Evolutionary conservation across 2,888 invertebrate species (phyloP), one percentile per base, ranked within the genome.

Genomic region (Agrochola circellaris): DNA sequence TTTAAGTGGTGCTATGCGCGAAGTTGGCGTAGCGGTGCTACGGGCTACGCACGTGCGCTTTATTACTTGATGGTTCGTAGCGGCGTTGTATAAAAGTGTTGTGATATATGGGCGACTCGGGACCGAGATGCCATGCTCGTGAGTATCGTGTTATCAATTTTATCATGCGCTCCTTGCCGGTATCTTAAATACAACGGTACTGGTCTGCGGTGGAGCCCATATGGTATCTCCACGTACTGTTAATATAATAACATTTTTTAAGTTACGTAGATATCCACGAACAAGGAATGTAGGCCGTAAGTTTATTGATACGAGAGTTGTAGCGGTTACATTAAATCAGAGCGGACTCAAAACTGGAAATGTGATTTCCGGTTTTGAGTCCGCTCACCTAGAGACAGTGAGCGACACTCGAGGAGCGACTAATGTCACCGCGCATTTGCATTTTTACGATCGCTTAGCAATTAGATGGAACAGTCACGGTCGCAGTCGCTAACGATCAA

Each of bases 31-130:
- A 51, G 51, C 20, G 51, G 8, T 51, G 51, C 20, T 51, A 51
- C 51, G 30, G 30, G 79, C 56, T 77, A 78, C 62, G 20, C 34
- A n/a, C 51, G 70, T 23, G 51, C 13, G 15, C 26, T 66, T 67
- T 45, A 26, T 20, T 45, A 26, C 11, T 45, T 45, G 26, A 26
- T 42, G 65, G 42, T 42, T 65, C 42, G 38, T n/a, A 42, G 45
- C 45, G 11, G n/a, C 34, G 17, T 42, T 9, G n/a, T n/a, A n/a
- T 64, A 42, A 65, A n/a, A 65, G 38, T n/a, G n/a, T 42, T 67
- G 30, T 68, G 34, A 54, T 68, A n/a, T 34, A n/a, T n/a, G 58
- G 34, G n/a, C n/a, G 26, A 26, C 26, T 20, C 13, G 26, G 26
- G 20, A 45, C 26, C 45, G 26, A 45, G 9, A 11, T 45, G 11